Conservation (phyloP, 2,113 vertebrate genomes). For the Pachycephala philippinensis region DNA sequence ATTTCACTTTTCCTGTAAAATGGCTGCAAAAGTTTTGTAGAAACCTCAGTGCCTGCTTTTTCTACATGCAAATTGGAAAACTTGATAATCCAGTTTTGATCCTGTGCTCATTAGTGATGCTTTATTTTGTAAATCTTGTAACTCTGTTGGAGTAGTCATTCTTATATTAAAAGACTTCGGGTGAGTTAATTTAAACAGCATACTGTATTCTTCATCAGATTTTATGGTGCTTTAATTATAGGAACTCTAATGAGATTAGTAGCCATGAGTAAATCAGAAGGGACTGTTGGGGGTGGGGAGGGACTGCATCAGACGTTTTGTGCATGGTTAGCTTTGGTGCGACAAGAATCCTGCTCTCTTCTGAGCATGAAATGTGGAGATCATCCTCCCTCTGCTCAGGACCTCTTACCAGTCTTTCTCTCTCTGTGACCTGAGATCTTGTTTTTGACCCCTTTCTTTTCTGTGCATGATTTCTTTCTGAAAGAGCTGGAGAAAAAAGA, state of each 20-base stretch:
- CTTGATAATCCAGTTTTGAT: constrained; percentile 40
- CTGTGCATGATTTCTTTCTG: background rate
- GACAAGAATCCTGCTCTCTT: background rate
- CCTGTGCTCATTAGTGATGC: background rate
- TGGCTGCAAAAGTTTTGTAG: background rate
- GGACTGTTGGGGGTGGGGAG: background rate
- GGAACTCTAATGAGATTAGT: constrained; percentile 22
- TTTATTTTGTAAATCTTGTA: constrained; percentile 1
- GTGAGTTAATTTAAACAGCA: background rate
- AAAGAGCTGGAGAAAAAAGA: background rate
- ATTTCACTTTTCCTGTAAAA: background rate
- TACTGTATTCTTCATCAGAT: background rate
- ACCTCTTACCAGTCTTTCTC: background rate
- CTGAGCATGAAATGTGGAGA: background rate
- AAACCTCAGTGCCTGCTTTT: background rate
- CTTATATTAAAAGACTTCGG: background rate
- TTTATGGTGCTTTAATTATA: constrained; percentile 28
- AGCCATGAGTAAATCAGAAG: background rate
- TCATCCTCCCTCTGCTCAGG: background rate
- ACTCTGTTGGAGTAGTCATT: background rate
- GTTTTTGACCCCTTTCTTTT: background rate
- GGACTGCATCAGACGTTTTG: background rate
- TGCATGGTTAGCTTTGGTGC: background rate
- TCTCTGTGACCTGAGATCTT: background rate
- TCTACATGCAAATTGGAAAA: background rate